Conservation (phyloP, 2,797 vertebrate species). For the Sebastiscus tertius region DNA sequence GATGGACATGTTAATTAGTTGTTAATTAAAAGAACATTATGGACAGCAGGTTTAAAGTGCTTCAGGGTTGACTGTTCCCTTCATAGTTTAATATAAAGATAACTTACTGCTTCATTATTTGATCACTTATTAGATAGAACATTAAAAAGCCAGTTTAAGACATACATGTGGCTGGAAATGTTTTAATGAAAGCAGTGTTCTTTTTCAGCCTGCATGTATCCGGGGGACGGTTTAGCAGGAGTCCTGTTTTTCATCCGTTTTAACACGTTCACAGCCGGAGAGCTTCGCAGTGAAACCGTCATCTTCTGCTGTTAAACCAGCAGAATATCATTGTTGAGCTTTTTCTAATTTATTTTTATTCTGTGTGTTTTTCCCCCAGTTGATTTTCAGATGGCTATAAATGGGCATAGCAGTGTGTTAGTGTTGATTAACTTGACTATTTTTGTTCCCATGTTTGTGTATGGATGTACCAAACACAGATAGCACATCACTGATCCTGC, state of each 20-base stretch:
- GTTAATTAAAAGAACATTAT: not conserved
- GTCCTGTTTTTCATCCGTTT: not conserved
- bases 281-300: not conserved
- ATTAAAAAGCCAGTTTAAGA: not conserved
- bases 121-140: not conserved
- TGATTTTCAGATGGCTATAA: not conserved
- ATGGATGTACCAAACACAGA: not conserved
- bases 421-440: not conserved
- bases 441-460: not conserved
- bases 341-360: not conserved
- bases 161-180: not conserved
- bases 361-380: not conserved
- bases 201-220: not conserved
- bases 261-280: not conserved
- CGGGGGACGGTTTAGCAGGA: not conserved
- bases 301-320: conserved; percentile 13
- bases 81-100: not conserved
- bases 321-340: not conserved
- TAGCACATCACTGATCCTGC: not conserved
- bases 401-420: not conserved
- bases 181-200: not conserved
- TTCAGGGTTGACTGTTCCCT: not conserved
- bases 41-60: not conserved
- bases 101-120: not conserved
- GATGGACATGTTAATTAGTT: not conserved